Conservation (phyloP, 2,888 invertebrate species). For the Netelia virgata region DNA sequence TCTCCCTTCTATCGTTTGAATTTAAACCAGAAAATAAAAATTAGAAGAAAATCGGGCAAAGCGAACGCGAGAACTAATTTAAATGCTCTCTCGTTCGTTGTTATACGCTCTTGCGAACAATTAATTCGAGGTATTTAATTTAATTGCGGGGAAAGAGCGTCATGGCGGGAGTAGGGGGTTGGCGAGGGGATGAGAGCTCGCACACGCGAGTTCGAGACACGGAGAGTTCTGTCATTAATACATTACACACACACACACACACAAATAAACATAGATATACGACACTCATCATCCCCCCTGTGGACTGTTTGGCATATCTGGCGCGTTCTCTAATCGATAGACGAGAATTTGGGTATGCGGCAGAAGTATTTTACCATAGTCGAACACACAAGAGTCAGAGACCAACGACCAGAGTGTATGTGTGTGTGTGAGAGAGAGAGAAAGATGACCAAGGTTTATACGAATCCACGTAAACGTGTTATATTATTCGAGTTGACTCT, state of each 20-base stretch:
- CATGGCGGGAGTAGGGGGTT: not conserved
- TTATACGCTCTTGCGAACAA: conserved; percentile 74
- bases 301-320: conserved; percentile 33
- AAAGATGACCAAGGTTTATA: not conserved
- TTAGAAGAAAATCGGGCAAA: conserved; percentile 79
- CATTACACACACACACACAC: not conserved
- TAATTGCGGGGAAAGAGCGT: conserved; percentile 75
- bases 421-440: not conserved
- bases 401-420: too few relatives aligned
- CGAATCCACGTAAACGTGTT: conserved; percentile 10
- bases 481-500: conserved; percentile 46
- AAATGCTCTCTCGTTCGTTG: conserved; percentile 77
- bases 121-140: conserved; percentile 84
- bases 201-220: not conserved
- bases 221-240: not conserved
- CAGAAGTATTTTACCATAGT: conserved; percentile 28
- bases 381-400: not conserved
- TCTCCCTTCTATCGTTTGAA: too few relatives aligned
- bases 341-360: conserved; percentile 33
- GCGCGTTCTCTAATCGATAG: conserved; percentile 7
- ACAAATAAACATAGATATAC: not conserved
- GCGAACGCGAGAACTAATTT: conserved; percentile 81
- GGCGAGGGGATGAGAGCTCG: not conserved
- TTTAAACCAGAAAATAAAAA: too few relatives aligned
- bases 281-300: not conserved